Base-by-base conservation (phyloP, 2,797 vertebrate species). In the Strix occidentalis region DNA sequence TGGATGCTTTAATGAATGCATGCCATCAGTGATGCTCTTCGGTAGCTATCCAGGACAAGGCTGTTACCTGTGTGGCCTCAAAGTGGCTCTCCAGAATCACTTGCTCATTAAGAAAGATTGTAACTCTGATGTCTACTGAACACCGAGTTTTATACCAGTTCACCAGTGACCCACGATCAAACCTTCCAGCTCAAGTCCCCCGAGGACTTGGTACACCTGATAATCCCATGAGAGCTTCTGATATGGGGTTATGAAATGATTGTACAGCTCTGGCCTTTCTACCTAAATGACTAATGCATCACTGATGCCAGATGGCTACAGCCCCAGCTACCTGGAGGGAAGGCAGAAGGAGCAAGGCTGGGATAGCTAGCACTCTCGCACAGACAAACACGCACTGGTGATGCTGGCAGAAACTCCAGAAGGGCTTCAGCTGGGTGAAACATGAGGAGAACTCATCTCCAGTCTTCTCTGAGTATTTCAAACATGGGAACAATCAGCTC, bases 351-450 rank as follows among this genome's bases (percentile, higher is more conserved):
- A 70, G 20, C 65, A 45, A 29, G 18, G 68, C 25, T 13, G 84
- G 48, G 39, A 5, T 6, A 66, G 35, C 21, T 21, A 43, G 39
- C 7, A 2, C 25, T 25, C n/a, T 28, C 48, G 24, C 33, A 11
- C 43, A 76, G 25, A 33, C 6, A 51, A 18, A 60, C n/a, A 29
- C 2, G 0, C 29, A 3, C 45, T 25, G 26, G 1, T 13, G 45
- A 25, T 35, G n/a, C n/a, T 61, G 57, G 54, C 43, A 79, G 66
- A 60, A 80, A 21, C 51, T 51, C 13, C 85, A 66, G 60, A 60
- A 81, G 46, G 45, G 8, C 28, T 63, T 90, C 65, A 81, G 37
- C 64, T 26, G 9, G 10, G 16, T 46, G 18, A 56, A 72, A 54
- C 56, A 43, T 0, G 39, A 39, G 39, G 3, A n/a, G 17, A 61